Evolutionary conservation across 2,888 invertebrate genomes (phyloP), one percentile per base, ranked within the genome.

Genomic region (Oligia strigilis): DNA sequence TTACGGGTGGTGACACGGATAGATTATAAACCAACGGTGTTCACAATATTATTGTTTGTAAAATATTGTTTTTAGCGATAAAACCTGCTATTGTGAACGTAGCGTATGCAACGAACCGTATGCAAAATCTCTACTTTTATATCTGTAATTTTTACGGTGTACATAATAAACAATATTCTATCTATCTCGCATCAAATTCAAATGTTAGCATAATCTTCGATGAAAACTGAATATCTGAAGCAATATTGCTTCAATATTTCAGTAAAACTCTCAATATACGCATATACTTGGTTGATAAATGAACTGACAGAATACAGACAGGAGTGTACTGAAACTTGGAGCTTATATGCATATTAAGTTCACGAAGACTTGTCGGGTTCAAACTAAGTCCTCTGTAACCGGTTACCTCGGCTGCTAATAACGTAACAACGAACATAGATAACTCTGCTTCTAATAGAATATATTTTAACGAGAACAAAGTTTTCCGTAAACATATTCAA

Each of bases 261-360:
- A 62, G 55, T 62, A 46, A 80, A 75, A 60, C 58, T 70, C 58
- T 60, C 52, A 62, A 69, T 67, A 85, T n/a, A 75, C 36, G 19
- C 40, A 19, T 43, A 67, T n/a, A 58, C 23, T 66, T 66, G 46
- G 8, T 67, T 80, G 78, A 86, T 86, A 82, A 86, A 78, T 86
- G 83, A 80, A 75, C 77, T 46, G 77, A 83, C 75, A 80, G 75
- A 83, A 49, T 75, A 81, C 75, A 72, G 81, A 82, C 78, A 70
- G 76, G 64, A 88, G 78, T 82, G 80, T 81, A 82, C 80, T 81
- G 80, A 84, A 88, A 89, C 88, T 87, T 88, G 75, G 82, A 65
- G 77, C 87, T 87, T 78, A 78, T 81, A 78, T 89, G 88, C 89
- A 89, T 88, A 89, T 87, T 83, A 86, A 88, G 83, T 83, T 87